Evolutionary conservation across 2,797 vertebrate species (phyloP), one percentile per base, ranked within the genome.

Genomic region (Melanogrammus aeglefinus): DNA sequence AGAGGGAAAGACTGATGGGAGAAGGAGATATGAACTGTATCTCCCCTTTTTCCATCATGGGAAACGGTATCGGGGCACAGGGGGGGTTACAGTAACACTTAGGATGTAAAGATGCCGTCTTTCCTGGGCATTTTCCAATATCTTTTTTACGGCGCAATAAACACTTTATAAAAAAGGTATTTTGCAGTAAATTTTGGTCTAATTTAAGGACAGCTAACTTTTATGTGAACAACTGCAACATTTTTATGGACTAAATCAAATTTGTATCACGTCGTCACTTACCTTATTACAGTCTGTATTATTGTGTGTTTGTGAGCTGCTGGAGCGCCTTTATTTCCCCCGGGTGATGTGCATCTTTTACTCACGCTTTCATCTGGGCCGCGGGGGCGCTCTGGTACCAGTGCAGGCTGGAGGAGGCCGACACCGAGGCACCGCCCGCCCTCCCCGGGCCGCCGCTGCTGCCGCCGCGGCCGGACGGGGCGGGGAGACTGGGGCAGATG

Each of bases 341-440:
- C n/a, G 5, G n/a, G 57, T 21, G 6, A 63, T 2, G 6, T 13
- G 21, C 2, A 63, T 24, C 31, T 2, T 13, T 85, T 88, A 97
- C 97, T 99, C 94, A 99, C 98, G 93, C 93, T 91, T 96, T 95
- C 93, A 96, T 96, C 89, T 98, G 97, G 87, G 94, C 88, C 78
- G 95, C 94, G 44, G 96, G 93, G 79, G 94, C 95, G 77, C 93
- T 96, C 87, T 97, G 96, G 89, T 96, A 99, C 97, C 97, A 99
- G 86, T 89, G 94, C 75, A 94, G 75, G 83, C 91, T 90, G 27
- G 90, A 88, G 69, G 93, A 91, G 82, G 81, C 79, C 81, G 84
- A 89, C 72, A 89, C 81, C 71, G 89, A 80, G 76, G 95, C 84
- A 94, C 93, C 90, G 88, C 91, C 81, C 91, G 90, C 86, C 93